Evolutionary conservation across 2,797 vertebrate species (phyloP).

Genomic region (Oryzias sinensis): DNA sequence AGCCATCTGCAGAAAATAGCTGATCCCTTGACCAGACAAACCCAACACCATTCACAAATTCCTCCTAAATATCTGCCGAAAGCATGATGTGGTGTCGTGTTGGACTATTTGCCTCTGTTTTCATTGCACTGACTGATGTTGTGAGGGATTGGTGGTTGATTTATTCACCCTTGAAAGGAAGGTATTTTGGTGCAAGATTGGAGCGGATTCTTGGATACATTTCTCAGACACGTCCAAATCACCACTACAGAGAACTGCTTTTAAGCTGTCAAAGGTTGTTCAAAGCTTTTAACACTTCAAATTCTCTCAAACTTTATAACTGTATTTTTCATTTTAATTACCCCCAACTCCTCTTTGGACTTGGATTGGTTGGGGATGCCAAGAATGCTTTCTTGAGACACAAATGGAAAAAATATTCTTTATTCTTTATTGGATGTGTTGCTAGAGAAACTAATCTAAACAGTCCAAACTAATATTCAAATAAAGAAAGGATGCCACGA

Average conservation of each 20-base stretch:
- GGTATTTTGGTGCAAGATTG: conserved; percentile 44
- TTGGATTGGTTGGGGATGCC: conserved; percentile 29
- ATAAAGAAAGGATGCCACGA: too few species aligned
- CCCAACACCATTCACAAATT: conserved; percentile 67
- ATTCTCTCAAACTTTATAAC: conserved; percentile 54
- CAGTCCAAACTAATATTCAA: conserved; percentile 12
- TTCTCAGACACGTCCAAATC: conserved; percentile 35
- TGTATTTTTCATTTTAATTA: conserved; percentile 69
- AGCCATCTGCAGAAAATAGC: conserved; percentile 33
- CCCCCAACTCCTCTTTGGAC: conserved; percentile 25
- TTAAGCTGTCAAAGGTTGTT: conserved; percentile 43
- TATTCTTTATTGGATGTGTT: conserved; percentile 43
- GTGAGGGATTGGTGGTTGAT: conserved; percentile 16
- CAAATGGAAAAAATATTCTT: conserved; percentile 31
- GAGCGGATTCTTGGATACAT: conserved; percentile 30
- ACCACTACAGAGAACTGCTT: conserved; percentile 21
- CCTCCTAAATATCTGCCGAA: conserved; percentile 46
- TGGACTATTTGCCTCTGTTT: conserved; percentile 20
- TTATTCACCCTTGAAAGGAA: conserved; percentile 42
- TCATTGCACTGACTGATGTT: conserved; percentile 23
- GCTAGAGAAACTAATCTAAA: conserved; percentile 43
- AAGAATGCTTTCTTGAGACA: conserved; percentile 21
- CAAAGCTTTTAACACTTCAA: conserved; percentile 56
- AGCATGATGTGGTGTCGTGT: conserved; percentile 23
- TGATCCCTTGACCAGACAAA: conserved; percentile 43